Base-by-base conservation (phyloP, 2,888 invertebrate species). In the Timema podura region DNA sequence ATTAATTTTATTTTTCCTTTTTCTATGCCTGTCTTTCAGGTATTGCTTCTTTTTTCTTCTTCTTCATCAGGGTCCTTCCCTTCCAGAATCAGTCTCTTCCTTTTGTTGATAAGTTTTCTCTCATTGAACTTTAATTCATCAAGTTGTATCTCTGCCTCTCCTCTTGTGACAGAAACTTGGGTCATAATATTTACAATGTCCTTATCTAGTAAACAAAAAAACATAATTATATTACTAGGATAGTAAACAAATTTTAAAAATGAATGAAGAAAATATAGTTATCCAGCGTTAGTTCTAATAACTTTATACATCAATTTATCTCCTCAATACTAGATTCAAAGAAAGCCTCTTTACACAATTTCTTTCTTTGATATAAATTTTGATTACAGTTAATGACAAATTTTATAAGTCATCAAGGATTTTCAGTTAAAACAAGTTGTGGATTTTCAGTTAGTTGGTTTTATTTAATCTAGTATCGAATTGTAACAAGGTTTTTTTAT, bases 91-190 rank as follows among this genome's bases (percentile, higher is more conserved):
- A 96, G 88, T 70, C 92, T 88, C 81, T 97, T 98, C 76, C 91
- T 84, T 76, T 93, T 89, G 82, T 98, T 95, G 76, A 92, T 93
- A 77, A 89, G 86, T 78, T 89, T 91, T 75, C 91, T 87, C 80
- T 96, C 94, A 79, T 93, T 95, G 79, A 97, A 97, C 81, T 96
- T 92, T 70, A 89, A 89, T 79, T 96, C 93, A 78, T 97, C 96
- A 68, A 98, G 81, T 79, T 89, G 89, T 64, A 98, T 93, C 81
- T 96, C 94, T 5, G 96, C 95, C 80, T 98, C 96, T 71, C 97
- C 88, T 74, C 93, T 91, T 0, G 96, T 91, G 47, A 98, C 94
- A 74, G 94, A 91, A 57, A 99, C 93, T 80, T 98, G 95, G 57
- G 95, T 92, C 76, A 96, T 91, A 76, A 98, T 95, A 73, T 91